Percentiles rank a stretch among this genome's conserved stretches.
These are phyloP conservation scores for Pocillopora verrucosa DNA, from an alignment of 64 coral and sea anemone species.

Conservation along the genomic window DNA sequence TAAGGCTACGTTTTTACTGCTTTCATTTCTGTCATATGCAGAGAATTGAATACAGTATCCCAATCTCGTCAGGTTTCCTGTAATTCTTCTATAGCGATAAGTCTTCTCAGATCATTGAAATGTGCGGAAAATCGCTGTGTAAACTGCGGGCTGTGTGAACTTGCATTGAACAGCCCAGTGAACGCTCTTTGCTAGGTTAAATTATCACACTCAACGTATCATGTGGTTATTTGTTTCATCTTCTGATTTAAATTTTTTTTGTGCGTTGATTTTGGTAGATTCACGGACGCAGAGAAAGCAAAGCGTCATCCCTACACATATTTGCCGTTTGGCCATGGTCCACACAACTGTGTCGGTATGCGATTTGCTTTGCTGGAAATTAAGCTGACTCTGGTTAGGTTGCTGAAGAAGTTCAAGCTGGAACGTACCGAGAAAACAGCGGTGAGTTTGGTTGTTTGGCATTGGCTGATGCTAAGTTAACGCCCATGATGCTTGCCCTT, in stretches of 20 bases:
- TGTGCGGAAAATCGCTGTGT: too few relatives aligned
- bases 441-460: neutral
- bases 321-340: slow-evolving; percentile 49
- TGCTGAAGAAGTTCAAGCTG: slow-evolving; percentile 40
- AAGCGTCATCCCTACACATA: slow-evolving; percentile 46
- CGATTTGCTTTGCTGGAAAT: slow-evolving; percentile 59
- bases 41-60: too few relatives aligned
- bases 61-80: too few relatives aligned
- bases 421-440: slow-evolving; percentile 24
- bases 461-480: neutral
- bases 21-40: too few relatives aligned
- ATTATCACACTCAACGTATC: neutral
- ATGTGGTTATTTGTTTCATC: neutral
- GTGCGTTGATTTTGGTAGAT: neutral
- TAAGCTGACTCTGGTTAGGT: slow-evolving; percentile 41
- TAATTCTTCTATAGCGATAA: too few relatives aligned
- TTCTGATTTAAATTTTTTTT: neutral
- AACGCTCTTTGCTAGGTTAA: too few relatives aligned
- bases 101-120: too few relatives aligned
- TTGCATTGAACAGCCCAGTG: too few relatives aligned
- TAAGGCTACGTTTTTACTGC: too few relatives aligned
- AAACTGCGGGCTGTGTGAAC: too few relatives aligned
- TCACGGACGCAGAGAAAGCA: slow-evolving; percentile 43
- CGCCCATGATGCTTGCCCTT: too few relatives aligned
- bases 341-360: slow-evolving; percentile 47